A percentile compares a stretch with the other conserved stretches of the same genome.
Evolutionary conservation across 2,888 invertebrate genomes (phyloP).

Genomic region (Dendrolimus houi): DNA sequence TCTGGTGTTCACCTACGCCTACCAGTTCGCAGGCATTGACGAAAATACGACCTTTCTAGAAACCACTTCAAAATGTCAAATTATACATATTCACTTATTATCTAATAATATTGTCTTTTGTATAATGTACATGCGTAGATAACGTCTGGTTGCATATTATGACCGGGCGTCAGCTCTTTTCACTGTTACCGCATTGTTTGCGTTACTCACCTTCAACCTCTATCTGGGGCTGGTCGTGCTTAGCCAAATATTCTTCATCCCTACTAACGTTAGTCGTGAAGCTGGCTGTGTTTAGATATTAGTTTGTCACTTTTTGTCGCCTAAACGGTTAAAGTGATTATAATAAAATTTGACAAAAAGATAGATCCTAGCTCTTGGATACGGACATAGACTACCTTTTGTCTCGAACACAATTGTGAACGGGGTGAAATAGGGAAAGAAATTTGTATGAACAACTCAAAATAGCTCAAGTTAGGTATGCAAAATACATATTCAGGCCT

Average conservation of each 20-base stretch:
- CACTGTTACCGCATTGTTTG: constrained; percentile 38
- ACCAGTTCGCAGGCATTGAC: not conserved
- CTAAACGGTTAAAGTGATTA: too few relatives aligned
- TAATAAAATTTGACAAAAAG: too few relatives aligned
- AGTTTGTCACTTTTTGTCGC: too few relatives aligned
- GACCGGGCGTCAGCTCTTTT: constrained; percentile 17
- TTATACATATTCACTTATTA: constrained; percentile 8
- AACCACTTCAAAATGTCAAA: constrained; percentile 7
- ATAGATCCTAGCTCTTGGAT: too few relatives aligned
- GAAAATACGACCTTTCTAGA: not conserved
- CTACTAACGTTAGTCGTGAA: too few relatives aligned
- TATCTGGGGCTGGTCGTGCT: constrained; percentile 27
- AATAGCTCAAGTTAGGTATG: too few relatives aligned
- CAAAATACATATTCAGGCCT: too few relatives aligned
- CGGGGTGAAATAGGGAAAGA: too few relatives aligned
- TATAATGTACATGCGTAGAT: constrained; percentile 8
- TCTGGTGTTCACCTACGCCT: not conserved
- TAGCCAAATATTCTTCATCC: constrained; percentile 19
- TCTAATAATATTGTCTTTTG: constrained; percentile 10
- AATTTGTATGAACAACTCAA: too few relatives aligned
- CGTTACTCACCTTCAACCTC: constrained; percentile 18
- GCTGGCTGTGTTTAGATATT: too few relatives aligned
- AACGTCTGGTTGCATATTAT: constrained; percentile 13
- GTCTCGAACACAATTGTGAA: too few relatives aligned
- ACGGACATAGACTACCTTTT: too few relatives aligned